phyloP scores from a whole-genome alignment of 2,797 vertebrate species.

The Brotula barbata region DNA sequence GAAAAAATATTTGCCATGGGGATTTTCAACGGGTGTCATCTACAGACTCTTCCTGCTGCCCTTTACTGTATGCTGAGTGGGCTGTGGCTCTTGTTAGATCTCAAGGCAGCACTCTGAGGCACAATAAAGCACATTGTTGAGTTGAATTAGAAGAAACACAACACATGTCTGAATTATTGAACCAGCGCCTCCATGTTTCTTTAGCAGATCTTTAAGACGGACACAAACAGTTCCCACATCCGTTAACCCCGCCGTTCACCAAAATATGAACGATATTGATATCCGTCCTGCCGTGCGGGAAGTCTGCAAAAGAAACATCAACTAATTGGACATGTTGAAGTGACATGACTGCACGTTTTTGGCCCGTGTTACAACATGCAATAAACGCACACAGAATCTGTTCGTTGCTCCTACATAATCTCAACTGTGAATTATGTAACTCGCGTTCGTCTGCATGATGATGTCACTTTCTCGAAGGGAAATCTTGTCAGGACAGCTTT shows the following conservation, averaged over 20 bases:
- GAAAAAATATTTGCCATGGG: neutral
- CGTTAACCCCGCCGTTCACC: too few species aligned
- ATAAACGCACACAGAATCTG: too few species aligned
- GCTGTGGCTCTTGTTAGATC: neutral
- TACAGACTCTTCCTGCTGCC: neutral
- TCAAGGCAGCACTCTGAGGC: neutral
- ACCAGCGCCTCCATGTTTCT: neutral
- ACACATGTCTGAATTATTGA: conserved; percentile 14
- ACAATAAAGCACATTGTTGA: neutral
- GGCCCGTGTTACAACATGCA: too few species aligned
- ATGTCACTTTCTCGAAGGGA: neutral
- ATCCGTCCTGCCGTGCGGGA: neutral
- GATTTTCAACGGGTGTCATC: neutral
- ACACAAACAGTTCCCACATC: neutral
- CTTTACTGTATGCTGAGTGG: neutral
- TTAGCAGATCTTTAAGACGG: neutral
- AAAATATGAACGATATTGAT: neutral
- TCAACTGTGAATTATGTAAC: too few species aligned
- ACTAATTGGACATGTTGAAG: neutral
- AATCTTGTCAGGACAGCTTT: neutral
- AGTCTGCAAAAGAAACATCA: neutral
- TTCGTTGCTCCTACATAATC: too few species aligned
- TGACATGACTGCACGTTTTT: too few species aligned
- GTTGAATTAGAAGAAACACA: neutral
- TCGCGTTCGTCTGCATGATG: neutral